Conservation (phyloP, 2,113 vertebrate species). For the Scalopus aquaticus region DNA sequence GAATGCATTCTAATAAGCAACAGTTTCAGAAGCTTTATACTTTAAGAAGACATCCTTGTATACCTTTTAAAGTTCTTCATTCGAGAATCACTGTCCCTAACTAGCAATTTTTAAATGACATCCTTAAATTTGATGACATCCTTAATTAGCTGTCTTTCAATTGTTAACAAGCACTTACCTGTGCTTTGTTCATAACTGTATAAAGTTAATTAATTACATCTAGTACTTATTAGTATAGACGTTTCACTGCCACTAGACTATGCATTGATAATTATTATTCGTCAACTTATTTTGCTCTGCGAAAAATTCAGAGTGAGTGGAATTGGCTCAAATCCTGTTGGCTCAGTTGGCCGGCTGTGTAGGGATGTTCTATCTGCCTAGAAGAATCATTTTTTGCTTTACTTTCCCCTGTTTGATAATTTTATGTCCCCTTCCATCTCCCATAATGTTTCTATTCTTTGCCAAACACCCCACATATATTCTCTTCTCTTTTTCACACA, state of each 20-base stretch:
- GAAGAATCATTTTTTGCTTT: not conserved
- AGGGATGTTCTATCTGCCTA: not conserved
- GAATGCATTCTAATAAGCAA: not conserved
- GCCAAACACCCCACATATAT: not conserved
- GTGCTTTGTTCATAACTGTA: not conserved
- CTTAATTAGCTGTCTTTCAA: not conserved
- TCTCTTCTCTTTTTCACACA: not conserved
- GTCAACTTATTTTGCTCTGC: not conserved
- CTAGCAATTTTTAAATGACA: not conserved
- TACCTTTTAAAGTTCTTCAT: conserved; percentile 9
- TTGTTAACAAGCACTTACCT: not conserved
- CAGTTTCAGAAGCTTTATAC: not conserved
- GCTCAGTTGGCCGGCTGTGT: not conserved
- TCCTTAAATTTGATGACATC: not conserved
- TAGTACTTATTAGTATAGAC: not conserved
- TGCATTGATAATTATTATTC: not conserved
- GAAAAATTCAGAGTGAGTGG: not conserved
- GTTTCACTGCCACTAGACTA: not conserved
- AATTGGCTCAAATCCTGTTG: not conserved
- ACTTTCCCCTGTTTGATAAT: not conserved
- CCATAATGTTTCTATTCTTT: not conserved
- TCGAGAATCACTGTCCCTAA: not conserved
- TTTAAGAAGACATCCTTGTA: not conserved
- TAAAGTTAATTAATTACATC: not conserved
- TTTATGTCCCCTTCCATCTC: not conserved